Evolutionary conservation across 2,888 invertebrate species (phyloP), one percentile per base, ranked within the genome.

Genomic region (Operophtera brumata): DNA sequence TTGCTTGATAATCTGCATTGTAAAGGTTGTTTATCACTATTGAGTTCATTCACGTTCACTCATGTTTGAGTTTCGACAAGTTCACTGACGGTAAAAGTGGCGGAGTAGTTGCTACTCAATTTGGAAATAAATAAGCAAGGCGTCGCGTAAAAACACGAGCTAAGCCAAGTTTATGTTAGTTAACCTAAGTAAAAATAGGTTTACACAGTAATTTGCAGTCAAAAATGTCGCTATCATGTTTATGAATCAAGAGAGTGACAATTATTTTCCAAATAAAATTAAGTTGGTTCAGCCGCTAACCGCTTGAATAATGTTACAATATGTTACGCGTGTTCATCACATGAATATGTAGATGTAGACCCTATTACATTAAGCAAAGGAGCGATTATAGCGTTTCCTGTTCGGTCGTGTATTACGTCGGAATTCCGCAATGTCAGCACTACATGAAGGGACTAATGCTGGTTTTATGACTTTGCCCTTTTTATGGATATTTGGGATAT

Each of bases 401-500:
- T 73, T 62, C 61, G 67, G 49, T 58, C 65, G 59, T 59, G 62
- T 65, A 65, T 69, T 66, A 66, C 67, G 67, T 65, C 66, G 69
- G 74, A 69, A 69, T 72, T 73, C 69, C 68, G 77, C 76, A 67
- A 56, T 71, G 77, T 80, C 81, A 78, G 80, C 78, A 73, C 71
- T 77, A 75, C 72, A 71, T 71, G 73, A 71, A 78, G 80, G 81
- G 80, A 77, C 82, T 84, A 84, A 86, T 82, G 82, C 72, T 70
- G 77, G 73, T 76, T 86, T 86, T 85, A 86, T 78, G 82, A 77
- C 74, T 70, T 71, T 75, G 75, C 78, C 82, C 77, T 79, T 84
- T 86, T 86, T 84, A 86, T 77, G 79, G 75, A 75, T 80, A 81
- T 81, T 78, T 80, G 75, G 75, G 75, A 79, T 82, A 84, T 82